Percentiles rank a stretch among this genome's conserved stretches.
Conservation (phyloP, 2,888 invertebrate genomes). For the Heliconius cydno region DNA sequence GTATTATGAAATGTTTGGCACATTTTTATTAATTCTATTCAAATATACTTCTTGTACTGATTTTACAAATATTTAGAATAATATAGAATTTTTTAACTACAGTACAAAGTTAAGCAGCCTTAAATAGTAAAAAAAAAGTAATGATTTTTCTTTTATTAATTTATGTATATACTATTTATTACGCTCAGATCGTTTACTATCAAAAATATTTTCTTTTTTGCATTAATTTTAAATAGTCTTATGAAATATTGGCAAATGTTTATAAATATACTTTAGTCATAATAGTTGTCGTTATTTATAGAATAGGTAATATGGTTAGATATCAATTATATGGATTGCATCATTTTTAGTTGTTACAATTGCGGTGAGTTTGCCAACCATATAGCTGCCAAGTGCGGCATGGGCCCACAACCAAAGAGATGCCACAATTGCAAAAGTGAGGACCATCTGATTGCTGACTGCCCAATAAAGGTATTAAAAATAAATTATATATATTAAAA, state of each 20-base stretch:
- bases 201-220: not conserved
- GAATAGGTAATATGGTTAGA: not conserved
- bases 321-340: constrained; percentile 1
- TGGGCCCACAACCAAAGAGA: constrained; percentile 94
- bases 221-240: not conserved
- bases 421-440: constrained; percentile 95
- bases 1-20: not conserved
- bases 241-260: not conserved
- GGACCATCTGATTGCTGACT: constrained; percentile 95
- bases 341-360: constrained; percentile 91
- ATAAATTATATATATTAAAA: no score
- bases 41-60: not conserved
- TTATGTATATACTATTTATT: not conserved
- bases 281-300: not conserved
- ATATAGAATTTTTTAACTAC: not conserved
- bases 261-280: not conserved
- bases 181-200: not conserved
- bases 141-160: no score
- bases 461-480: constrained; percentile 86
- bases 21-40: not conserved
- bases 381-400: constrained; percentile 93
- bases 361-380: constrained; percentile 97
- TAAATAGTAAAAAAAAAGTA: no score
- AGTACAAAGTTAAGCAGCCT: no score
- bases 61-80: not conserved